phyloP scores from a whole-genome alignment of 2,888 invertebrate species.

The Drosophila aldrichi region DNA sequence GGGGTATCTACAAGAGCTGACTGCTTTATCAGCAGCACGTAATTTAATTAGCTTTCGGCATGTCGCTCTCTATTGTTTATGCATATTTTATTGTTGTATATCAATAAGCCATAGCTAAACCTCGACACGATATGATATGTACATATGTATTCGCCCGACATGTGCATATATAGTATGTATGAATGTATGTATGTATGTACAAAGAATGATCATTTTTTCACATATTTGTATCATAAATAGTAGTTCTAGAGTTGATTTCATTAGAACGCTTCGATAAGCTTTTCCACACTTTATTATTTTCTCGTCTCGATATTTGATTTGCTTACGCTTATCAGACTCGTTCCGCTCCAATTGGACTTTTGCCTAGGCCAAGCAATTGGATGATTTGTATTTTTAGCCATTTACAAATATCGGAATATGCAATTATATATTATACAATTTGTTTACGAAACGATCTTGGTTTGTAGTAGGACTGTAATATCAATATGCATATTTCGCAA shows the following conservation, averaged over 20 bases:
- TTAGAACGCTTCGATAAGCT: conserved; percentile 25
- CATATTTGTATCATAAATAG: background rate
- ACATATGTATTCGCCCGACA: background rate
- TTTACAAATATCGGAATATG: conserved; percentile 2
- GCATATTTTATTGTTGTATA: background rate
- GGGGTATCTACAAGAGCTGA: background rate
- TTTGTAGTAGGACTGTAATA: background rate
- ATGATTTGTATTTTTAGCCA: conserved; percentile 11
- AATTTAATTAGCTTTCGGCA: background rate
- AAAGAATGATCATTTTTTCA: background rate
- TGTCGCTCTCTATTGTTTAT: background rate
- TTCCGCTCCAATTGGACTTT: conserved; percentile 18
- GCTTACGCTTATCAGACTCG: conserved; percentile 31
- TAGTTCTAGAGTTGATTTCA: conserved; percentile 1
- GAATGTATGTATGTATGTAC: background rate
- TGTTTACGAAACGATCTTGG: background rate
- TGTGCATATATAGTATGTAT: background rate
- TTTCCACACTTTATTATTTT: conserved; percentile 21
- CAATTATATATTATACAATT: background rate
- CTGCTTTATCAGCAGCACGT: conserved; percentile 20
- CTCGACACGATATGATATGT: conserved; percentile 3
- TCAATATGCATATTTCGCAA: too few species aligned
- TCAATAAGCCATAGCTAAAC: conserved; percentile 12
- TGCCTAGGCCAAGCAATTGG: background rate
- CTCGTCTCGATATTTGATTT: conserved; percentile 23